Conservation (phyloP, 2,797 vertebrate species). For the Hemitrygon akajei region DNA sequence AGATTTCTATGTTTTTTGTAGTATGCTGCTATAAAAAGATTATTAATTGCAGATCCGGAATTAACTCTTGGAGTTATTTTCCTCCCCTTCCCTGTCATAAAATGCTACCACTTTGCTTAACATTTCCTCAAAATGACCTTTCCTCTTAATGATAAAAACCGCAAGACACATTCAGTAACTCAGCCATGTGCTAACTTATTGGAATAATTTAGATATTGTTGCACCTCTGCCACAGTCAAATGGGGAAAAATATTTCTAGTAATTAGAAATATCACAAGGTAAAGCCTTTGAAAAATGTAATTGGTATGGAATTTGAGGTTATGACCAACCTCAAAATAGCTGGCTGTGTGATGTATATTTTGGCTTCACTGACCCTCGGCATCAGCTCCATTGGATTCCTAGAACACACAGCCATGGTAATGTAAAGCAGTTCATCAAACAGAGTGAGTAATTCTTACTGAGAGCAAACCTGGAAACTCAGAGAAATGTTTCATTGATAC, state of each 20-base stretch:
- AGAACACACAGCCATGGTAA: no score
- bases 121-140: background rate
- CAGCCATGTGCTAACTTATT: background rate
- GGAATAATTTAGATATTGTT: background rate
- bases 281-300: background rate
- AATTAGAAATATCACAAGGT: background rate
- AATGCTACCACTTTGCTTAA: background rate
- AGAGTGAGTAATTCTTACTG: no score
- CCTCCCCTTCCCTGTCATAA: background rate
- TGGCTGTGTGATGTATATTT: no score
- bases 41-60: background rate
- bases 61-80: background rate
- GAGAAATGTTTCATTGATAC: no score
- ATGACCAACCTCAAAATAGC: no score
- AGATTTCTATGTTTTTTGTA: background rate
- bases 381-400: no score
- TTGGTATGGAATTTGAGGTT: background rate
- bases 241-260: background rate
- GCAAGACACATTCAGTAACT: background rate
- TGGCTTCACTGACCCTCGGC: no score
- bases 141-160: no score
- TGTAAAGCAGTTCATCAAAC: no score
- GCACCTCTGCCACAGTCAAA: background rate
- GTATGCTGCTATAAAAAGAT: background rate
- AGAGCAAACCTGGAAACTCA: no score